Evolutionary conservation across 2,888 invertebrate species (phyloP).

Genomic region (Drosophila mulleri): DNA sequence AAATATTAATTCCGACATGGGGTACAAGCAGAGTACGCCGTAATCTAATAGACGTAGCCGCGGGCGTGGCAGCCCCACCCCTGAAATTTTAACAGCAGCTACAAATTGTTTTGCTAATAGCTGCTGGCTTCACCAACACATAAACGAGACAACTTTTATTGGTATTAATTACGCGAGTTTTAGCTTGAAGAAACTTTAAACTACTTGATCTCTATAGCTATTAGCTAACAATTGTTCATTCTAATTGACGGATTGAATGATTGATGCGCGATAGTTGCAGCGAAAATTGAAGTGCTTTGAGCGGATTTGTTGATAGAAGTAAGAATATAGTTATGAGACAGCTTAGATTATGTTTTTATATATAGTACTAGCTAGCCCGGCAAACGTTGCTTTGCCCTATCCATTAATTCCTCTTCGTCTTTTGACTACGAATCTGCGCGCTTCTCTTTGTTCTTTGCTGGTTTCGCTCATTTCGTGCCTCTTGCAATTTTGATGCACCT

Average conservation of each 20-base stretch:
- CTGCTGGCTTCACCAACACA: conserved; percentile 31
- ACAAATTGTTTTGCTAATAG: conserved; percentile 47
- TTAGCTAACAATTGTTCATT: neutral
- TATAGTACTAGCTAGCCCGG: too few species aligned
- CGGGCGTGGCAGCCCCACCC: conserved; percentile 46
- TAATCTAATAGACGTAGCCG: conserved; percentile 57
- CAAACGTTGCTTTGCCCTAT: too few species aligned
- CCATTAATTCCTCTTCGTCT: too few species aligned
- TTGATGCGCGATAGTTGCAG: neutral
- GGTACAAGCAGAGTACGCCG: conserved; percentile 35
- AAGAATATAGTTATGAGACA: too few species aligned
- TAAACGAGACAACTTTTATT: conserved; percentile 2
- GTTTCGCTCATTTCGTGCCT: too few species aligned
- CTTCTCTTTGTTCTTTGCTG: too few species aligned
- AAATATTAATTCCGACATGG: conserved; percentile 71
- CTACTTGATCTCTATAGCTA: neutral
- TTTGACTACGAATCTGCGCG: too few species aligned
- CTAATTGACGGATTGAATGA: neutral
- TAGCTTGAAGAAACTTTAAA: neutral
- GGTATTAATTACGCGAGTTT: conserved; percentile 2
- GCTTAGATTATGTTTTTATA: too few species aligned
- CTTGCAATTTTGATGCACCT: too few species aligned
- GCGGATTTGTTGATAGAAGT: too few species aligned
- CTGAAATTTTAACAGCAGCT: conserved; percentile 12
- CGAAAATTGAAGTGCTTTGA: too few species aligned